These are phyloP conservation scores for Elephantulus edwardii DNA, from an alignment of 2,113 vertebrate genomes.

Conservation along the genomic window DNA sequence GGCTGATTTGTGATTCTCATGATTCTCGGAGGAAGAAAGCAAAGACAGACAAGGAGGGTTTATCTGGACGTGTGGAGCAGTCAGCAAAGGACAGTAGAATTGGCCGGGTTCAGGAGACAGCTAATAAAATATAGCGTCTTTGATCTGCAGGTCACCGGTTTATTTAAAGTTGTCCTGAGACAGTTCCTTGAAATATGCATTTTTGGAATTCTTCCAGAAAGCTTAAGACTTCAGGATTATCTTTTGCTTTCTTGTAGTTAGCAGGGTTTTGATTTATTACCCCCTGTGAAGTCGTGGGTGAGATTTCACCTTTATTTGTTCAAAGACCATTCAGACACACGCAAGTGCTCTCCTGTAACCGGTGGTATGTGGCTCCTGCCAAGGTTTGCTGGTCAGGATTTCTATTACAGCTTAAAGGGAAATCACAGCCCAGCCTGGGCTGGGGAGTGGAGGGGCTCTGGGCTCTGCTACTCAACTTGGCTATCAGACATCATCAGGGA, in stretches of 20 bases:
- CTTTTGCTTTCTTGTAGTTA: background rate
- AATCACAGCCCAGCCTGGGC: background rate
- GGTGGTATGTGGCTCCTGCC: background rate
- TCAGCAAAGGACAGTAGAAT: background rate
- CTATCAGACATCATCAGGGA: conserved; percentile 30
- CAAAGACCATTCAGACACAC: conserved; percentile 20
- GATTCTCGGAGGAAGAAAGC: conserved; percentile 38
- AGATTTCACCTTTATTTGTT: conserved; percentile 53
- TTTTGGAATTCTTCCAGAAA: conserved; percentile 67
- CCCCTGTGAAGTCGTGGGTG: background rate
- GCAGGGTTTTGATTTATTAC: conserved; percentile 56
- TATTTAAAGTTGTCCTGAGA: conserved; percentile 48
- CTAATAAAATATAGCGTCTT: conserved; percentile 65
- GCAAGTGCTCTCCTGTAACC: background rate
- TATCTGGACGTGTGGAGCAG: background rate
- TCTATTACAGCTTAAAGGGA: background rate
- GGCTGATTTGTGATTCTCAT: conserved; percentile 53
- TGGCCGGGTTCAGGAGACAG: background rate
- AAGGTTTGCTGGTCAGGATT: background rate
- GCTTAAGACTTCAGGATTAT: conserved; percentile 27
- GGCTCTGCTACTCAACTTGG: conserved; percentile 34
- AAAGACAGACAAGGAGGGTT: conserved; percentile 27
- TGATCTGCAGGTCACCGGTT: conserved; percentile 59
- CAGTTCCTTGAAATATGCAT: conserved; percentile 36
- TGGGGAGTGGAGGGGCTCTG: background rate